Conservation (phyloP, 2,888 invertebrate species). For the Xestia sexstrigata region DNA sequence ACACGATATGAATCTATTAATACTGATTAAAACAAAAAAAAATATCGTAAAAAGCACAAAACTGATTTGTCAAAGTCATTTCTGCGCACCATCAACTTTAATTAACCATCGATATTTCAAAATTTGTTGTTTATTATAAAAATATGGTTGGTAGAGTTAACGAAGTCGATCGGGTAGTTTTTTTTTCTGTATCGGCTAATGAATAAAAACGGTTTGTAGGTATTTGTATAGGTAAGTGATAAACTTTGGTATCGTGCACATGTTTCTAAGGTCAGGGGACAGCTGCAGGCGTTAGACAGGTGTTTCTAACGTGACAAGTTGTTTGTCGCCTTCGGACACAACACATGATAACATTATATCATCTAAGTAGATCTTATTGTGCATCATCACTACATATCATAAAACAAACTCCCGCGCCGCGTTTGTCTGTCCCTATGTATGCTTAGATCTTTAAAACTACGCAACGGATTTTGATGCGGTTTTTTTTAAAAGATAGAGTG, state of each 20-base stretch:
- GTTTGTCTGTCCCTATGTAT: too few relatives aligned
- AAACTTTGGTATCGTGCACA: conserved; percentile 70
- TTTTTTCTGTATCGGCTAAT: conserved; percentile 68
- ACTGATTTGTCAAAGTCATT: conserved; percentile 40
- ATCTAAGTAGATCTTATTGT: conserved; percentile 13
- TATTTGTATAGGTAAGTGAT: conserved; percentile 65
- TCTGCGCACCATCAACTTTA: conserved; percentile 35
- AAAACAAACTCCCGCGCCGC: too few relatives aligned
- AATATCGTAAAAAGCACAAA: background rate
- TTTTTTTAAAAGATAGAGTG: too few relatives aligned
- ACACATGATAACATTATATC: conserved; percentile 40
- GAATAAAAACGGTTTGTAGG: conserved; percentile 67
- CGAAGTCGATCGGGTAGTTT: conserved; percentile 64
- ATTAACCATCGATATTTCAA: conserved; percentile 55
- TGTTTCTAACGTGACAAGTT: conserved; percentile 80
- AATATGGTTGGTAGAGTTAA: conserved; percentile 60
- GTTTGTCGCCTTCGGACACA: conserved; percentile 59
- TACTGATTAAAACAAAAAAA: conserved; percentile 28
- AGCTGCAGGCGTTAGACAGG: conserved; percentile 86
- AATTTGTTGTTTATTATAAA: conserved; percentile 45
- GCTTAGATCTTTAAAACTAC: too few relatives aligned
- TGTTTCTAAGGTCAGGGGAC: conserved; percentile 75
- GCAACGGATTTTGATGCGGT: too few relatives aligned
- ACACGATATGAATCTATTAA: conserved; percentile 37
- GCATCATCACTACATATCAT: background rate